A percentile compares a stretch with the other conserved stretches of the same genome.
Evolutionary conservation across 2,888 invertebrate genomes (phyloP).

Genomic region (Meiosimyza decipiens): DNA sequence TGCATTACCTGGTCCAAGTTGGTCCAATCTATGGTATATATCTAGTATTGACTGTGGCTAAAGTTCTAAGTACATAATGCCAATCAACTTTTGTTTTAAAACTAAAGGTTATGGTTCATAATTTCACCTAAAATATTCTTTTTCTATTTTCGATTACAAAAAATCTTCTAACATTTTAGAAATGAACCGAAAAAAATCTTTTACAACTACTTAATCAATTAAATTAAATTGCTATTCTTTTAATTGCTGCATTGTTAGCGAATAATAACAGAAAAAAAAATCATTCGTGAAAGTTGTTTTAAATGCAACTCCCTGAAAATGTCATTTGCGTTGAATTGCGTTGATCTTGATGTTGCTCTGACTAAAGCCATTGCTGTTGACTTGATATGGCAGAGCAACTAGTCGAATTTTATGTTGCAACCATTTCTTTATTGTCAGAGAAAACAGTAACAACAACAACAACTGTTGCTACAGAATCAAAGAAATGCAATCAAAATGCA

Average conservation of each 20-base stretch:
- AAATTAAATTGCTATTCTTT: conserved; percentile 6
- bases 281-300: conserved; percentile 18
- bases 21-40: no score
- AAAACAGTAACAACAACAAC: neutral
- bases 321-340: conserved; percentile 9
- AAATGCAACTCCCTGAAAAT: conserved; percentile 16
- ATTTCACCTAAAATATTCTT: no score
- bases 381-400: neutral
- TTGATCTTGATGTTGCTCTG: neutral
- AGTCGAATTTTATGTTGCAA: conserved; percentile 6
- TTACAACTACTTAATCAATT: neutral
- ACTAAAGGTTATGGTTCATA: no score
- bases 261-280: no score
- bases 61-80: no score
- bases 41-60: no score
- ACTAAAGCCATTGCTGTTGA: neutral
- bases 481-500: conserved; percentile 10
- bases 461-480: neutral
- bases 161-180: neutral
- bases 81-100: no score
- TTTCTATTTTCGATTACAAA: neutral
- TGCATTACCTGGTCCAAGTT: no score
- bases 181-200: neutral
- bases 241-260: conserved; percentile 3
- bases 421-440: neutral